These are phyloP conservation scores for Cinclus cinclus DNA, from an alignment of 2,113 vertebrate species.

Conservation along the genomic window DNA sequence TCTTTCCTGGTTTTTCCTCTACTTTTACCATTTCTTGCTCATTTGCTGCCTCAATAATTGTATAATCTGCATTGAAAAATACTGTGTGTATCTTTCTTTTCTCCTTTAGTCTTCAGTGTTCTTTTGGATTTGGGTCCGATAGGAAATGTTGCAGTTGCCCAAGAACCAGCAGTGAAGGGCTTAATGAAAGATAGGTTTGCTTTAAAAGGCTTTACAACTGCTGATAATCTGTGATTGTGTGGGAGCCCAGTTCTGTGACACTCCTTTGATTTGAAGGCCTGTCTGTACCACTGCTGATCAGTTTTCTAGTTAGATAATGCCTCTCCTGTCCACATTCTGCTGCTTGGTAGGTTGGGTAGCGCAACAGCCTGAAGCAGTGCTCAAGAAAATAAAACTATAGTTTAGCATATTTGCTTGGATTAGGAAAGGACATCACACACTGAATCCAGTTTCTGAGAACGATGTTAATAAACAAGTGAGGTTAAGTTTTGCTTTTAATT, in stretches of 20 bases:
- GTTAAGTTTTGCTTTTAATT: background rate
- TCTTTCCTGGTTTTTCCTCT: background rate
- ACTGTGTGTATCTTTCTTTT: background rate
- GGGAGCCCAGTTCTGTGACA: background rate
- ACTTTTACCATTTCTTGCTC: background rate
- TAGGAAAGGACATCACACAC: background rate
- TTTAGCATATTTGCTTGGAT: background rate
- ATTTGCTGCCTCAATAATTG: background rate
- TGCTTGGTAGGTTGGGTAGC: background rate
- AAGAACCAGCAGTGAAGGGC: background rate
- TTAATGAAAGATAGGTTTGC: background rate
- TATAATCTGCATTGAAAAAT: background rate
- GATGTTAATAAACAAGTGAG: background rate
- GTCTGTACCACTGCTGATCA: background rate
- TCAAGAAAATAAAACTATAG: background rate
- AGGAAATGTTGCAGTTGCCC: background rate
- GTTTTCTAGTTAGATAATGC: background rate
- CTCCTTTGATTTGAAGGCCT: background rate
- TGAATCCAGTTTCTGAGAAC: background rate
- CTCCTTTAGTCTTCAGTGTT: background rate
- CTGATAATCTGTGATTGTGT: background rate
- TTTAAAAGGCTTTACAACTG: background rate
- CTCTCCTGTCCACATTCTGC: background rate
- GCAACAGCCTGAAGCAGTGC: background rate
- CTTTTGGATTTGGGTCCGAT: background rate